These are phyloP conservation scores for Apeira syringaria DNA, from an alignment of 2,888 invertebrate genomes.

Conservation along the genomic window DNA sequence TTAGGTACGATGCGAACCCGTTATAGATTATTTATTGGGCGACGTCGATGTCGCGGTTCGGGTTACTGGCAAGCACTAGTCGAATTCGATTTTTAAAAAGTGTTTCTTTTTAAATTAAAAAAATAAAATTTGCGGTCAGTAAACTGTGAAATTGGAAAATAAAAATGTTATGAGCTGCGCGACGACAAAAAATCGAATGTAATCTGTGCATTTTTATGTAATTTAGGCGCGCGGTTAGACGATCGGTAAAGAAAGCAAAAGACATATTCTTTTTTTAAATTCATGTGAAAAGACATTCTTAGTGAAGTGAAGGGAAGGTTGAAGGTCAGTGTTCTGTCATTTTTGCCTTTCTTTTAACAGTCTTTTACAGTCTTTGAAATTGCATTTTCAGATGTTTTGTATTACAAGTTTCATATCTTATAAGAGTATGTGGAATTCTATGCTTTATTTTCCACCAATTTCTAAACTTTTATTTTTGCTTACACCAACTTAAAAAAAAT, in stretches of 20 bases:
- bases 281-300: constrained; percentile 20
- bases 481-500: too few species aligned
- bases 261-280: constrained; percentile 11
- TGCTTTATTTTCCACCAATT: too few species aligned
- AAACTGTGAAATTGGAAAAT: constrained; percentile 66
- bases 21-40: constrained; percentile 22
- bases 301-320: constrained; percentile 23
- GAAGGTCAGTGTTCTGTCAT: constrained; percentile 31
- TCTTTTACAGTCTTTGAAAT: too few species aligned
- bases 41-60: constrained; percentile 21
- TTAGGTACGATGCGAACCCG: constrained; percentile 26
- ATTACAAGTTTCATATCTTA: too few species aligned
- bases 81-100: constrained; percentile 24
- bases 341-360: too few species aligned
- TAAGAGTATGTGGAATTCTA: too few species aligned
- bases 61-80: constrained; percentile 25
- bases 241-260: constrained; percentile 5
- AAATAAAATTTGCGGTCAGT: constrained; percentile 25
- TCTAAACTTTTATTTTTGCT: too few species aligned
- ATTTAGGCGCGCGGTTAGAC: constrained; percentile 40
- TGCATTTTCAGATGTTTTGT: too few species aligned
- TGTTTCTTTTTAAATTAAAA: constrained; percentile 17
- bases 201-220: constrained; percentile 41
- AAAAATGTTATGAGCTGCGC: constrained; percentile 50
- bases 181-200: constrained; percentile 48